Base-by-base conservation (phyloP, 2,888 invertebrate species). In the Hirtodrosophila alboralis region DNA sequence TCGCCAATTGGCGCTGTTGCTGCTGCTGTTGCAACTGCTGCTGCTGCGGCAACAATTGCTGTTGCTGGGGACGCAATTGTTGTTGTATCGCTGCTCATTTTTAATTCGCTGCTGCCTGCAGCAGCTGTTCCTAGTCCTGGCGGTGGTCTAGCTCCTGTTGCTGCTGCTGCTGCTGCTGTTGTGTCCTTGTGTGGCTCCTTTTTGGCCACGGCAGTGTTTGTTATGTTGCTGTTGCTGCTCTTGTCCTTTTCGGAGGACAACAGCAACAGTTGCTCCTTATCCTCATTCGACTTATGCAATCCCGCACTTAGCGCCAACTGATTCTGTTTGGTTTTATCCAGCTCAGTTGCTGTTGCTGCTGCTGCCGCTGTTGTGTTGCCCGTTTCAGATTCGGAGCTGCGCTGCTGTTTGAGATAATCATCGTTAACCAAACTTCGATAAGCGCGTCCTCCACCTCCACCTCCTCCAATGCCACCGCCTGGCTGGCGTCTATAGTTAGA, bases 251-350 rank as follows among this genome's bases (percentile, higher is more conserved):
- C 57, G 34, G 36, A 21, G n/a, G n/a, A n/a, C n/a, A 13, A 30
- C 30, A 43, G 9, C 41, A 26, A 3, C 47, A 38, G 10, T 10
- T 69, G 59, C 4, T 84, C 84, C 53, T 81, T 77, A 9, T 75
- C 73, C 5, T 76, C 75, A 38, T 66, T 89, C 44, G 78, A 62
- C 53, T 89, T 88, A 34, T 84, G 78, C 27, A 94, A 92, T n/a
- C 94, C 94, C 27, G 94, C 94, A 31, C 93, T 92, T 12, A 94
- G 91, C 1, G 93, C 93, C 84, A 95, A 93, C 84, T 93, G 94
- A 83, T 93, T 94, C 38, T 92, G 92, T 79, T 94, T 95, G 2
- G 91, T 92, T 88, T 94, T 95, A 75, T 95, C 95, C 64, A 94
- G 93, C 33, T 90, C 88, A 5, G 26, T 10, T 5, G 14, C 38